phyloP scores from a whole-genome alignment of 2,113 vertebrate species.

The Collichthys lucidus region DNA sequence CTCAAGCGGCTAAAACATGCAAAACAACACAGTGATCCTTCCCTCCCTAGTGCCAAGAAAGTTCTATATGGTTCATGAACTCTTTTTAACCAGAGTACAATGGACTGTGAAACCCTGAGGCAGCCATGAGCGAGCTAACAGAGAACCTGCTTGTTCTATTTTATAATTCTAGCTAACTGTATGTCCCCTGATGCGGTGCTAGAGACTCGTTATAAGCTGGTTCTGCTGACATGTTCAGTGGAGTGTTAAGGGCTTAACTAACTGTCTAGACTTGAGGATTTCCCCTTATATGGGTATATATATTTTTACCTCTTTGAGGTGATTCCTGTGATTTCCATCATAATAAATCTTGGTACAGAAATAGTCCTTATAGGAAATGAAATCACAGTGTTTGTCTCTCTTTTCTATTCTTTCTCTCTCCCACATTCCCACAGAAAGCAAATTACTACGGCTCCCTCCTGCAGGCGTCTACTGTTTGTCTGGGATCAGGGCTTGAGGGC shows the following conservation, averaged over 20 bases:
- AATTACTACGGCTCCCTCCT: constrained; percentile 96
- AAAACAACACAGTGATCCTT: background rate
- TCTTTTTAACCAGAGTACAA: background rate
- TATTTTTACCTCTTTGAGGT: constrained; percentile 4
- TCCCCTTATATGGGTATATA: constrained; percentile 51
- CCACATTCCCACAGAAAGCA: constrained; percentile 83
- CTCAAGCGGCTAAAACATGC: background rate
- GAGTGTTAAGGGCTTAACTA: constrained; percentile 48
- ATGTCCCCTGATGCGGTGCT: constrained; percentile 15
- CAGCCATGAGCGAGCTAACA: background rate
- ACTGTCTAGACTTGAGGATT: background rate
- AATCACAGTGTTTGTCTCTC: background rate
- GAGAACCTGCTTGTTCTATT: constrained; percentile 31
- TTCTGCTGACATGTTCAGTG: constrained; percentile 58
- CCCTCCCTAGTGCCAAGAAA: background rate
- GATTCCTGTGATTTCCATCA: background rate
- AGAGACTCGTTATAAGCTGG: constrained; percentile 44
- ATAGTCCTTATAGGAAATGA: background rate
- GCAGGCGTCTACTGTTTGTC: constrained; percentile 91
- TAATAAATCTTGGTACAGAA: background rate
- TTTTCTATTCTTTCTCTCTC: background rate
- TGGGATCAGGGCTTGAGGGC: constrained; percentile 87
- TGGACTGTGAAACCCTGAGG: constrained; percentile 2
- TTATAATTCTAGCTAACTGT: constrained; percentile 45
- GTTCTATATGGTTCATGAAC: background rate